Conservation (phyloP, 2,797 vertebrate species). For the Stomatorhinus walkeri region DNA sequence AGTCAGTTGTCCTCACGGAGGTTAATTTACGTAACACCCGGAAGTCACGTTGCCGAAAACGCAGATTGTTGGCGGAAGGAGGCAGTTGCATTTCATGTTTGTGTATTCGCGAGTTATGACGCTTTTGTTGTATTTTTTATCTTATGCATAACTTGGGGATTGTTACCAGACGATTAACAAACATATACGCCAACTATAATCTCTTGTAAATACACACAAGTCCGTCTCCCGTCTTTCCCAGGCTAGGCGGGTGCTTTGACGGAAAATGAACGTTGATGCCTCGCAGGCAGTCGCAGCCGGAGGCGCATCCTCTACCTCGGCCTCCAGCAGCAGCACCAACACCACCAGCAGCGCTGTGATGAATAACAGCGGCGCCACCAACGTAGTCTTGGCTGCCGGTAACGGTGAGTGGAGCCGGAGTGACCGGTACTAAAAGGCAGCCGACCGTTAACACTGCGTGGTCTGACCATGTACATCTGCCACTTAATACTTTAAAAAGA, state of each 20-base stretch:
- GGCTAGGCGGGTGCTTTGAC: background rate
- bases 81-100: background rate
- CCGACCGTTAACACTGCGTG: background rate
- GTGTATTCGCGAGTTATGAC: background rate
- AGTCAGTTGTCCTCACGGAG: background rate
- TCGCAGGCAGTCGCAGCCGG: constrained; percentile 54
- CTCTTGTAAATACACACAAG: background rate
- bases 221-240: background rate
- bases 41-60: background rate
- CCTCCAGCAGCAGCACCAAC: constrained; percentile 40
- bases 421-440: background rate
- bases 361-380: constrained; percentile 41
- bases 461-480: background rate
- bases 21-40: background rate
- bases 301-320: constrained; percentile 49
- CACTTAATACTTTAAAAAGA: background rate
- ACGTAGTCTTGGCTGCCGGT: constrained; percentile 42
- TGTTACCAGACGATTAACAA: background rate
- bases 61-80: background rate
- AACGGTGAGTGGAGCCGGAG: constrained; percentile 46
- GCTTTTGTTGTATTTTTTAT: background rate
- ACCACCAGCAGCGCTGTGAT: constrained; percentile 48
- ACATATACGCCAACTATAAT: background rate
- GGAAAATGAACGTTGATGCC: constrained; percentile 55
- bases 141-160: background rate